phyloP scores from a whole-genome alignment of 2,888 invertebrate species.

The Salpingus planirostris region DNA sequence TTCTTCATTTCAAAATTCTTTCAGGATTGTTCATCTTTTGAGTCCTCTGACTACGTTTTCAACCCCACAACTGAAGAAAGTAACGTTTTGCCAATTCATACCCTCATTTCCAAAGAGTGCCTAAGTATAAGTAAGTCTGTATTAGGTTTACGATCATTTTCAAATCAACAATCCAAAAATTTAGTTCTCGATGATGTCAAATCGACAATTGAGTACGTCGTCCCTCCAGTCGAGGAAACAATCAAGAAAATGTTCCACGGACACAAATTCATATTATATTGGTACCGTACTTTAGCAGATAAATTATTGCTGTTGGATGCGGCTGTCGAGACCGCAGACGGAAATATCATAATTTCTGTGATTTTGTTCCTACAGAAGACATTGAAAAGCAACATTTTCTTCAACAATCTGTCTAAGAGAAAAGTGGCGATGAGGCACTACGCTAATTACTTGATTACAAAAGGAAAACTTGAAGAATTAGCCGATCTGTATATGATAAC shows the following conservation, averaged over 20 bases:
- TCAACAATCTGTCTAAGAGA: constrained; percentile 58
- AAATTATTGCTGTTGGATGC: constrained; percentile 65
- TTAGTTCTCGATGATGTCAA: constrained; percentile 43
- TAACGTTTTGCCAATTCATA: constrained; percentile 29
- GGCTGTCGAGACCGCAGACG: constrained; percentile 62
- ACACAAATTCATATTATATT: constrained; percentile 44
- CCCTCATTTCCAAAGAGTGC: constrained; percentile 29
- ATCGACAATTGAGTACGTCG: constrained; percentile 20
- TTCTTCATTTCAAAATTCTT: constrained; percentile 4
- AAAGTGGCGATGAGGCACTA: constrained; percentile 67
- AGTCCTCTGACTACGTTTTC: constrained; percentile 21
- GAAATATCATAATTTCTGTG: constrained; percentile 65
- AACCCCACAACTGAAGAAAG: constrained; percentile 24
- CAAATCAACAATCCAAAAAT: constrained; percentile 3
- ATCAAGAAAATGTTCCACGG: constrained; percentile 46
- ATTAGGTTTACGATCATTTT: constrained; percentile 1
- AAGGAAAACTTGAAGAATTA: constrained; percentile 58
- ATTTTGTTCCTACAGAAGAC: constrained; percentile 66
- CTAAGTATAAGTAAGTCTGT: constrained; percentile 15
- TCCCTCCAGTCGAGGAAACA: constrained; percentile 40
- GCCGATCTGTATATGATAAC: constrained; percentile 70
- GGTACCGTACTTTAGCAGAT: constrained; percentile 45
- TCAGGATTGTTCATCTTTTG: constrained; percentile 11
- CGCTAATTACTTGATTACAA: constrained; percentile 60
- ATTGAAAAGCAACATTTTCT: constrained; percentile 60